These are phyloP conservation scores for Odontocolon sp. DNA, from an alignment of 2,888 invertebrate species.

Conservation along the genomic window DNA sequence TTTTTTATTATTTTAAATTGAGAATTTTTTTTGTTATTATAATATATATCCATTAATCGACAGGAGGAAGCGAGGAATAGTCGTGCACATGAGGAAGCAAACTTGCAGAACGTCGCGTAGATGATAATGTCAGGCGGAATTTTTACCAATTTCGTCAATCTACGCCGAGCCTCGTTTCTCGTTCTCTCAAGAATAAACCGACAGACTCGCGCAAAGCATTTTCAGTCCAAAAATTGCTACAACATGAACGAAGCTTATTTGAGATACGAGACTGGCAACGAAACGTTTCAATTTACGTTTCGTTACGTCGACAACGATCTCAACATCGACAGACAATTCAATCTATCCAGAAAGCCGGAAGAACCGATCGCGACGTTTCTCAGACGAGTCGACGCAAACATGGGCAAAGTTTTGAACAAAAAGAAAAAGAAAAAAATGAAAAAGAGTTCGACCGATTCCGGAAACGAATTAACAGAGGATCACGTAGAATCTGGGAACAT, in stretches of 20 bases:
- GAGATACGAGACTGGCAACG: constrained; percentile 81
- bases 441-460: constrained; percentile 39
- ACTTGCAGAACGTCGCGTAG: neutral
- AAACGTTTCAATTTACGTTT: constrained; percentile 84
- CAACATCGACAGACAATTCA: constrained; percentile 86
- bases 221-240: constrained; percentile 69
- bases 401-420: constrained; percentile 84
- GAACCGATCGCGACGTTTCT: constrained; percentile 85
- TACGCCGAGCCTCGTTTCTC: neutral
- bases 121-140: constrained; percentile 48
- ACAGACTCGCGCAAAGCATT: constrained; percentile 41
- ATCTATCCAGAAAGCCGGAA: constrained; percentile 85
- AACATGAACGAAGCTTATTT: constrained; percentile 85
- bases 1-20: too few relatives aligned
- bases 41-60: too few relatives aligned
- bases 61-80: neutral
- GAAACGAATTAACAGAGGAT: constrained; percentile 61
- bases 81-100: constrained; percentile 3
- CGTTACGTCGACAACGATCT: constrained; percentile 81
- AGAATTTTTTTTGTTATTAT: too few relatives aligned
- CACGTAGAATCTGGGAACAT: constrained; percentile 65
- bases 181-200: neutral
- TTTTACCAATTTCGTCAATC: constrained; percentile 13
- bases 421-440: constrained; percentile 67
- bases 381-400: constrained; percentile 84